Evolutionary conservation across 2,113 vertebrate genomes (phyloP).

Genomic region (Toxotes jaculatrix): DNA sequence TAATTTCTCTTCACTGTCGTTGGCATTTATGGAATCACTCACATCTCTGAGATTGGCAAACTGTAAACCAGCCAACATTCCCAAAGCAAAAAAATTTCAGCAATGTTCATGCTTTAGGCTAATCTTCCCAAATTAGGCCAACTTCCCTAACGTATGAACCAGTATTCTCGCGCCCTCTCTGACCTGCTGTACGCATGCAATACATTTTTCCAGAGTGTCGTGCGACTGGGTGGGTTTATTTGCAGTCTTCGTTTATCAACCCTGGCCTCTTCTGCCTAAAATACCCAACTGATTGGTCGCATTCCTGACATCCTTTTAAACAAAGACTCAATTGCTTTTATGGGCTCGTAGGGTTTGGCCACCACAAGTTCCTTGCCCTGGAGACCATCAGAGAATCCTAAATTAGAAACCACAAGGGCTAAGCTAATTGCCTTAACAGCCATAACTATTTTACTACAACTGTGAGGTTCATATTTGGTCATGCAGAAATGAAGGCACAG

Average conservation of each 20-base stretch:
- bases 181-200: constrained; percentile 81
- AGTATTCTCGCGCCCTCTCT: constrained; percentile 83
- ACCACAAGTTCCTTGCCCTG: constrained; percentile 63
- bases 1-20: constrained; percentile 51
- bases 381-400: constrained; percentile 66
- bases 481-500: constrained; percentile 48
- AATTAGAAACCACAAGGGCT: constrained; percentile 71
- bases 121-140: constrained; percentile 97
- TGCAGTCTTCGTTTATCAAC: constrained; percentile 89
- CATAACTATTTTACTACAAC: constrained; percentile 66
- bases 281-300: constrained; percentile 86
- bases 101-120: constrained; percentile 88
- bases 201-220: constrained; percentile 81
- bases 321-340: constrained; percentile 74
- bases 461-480: constrained; percentile 81
- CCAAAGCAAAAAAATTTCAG: constrained; percentile 88
- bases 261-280: constrained; percentile 82
- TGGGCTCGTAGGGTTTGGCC: constrained; percentile 71
- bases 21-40: constrained; percentile 80
- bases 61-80: constrained; percentile 84
- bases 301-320: constrained; percentile 82
- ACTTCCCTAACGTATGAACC: constrained; percentile 85
- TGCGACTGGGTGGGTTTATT: constrained; percentile 85
- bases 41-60: constrained; percentile 79
- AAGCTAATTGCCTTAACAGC: constrained; percentile 69